Conservation (phyloP, 2,113 vertebrate genomes). For the Phaetusa simplex region DNA sequence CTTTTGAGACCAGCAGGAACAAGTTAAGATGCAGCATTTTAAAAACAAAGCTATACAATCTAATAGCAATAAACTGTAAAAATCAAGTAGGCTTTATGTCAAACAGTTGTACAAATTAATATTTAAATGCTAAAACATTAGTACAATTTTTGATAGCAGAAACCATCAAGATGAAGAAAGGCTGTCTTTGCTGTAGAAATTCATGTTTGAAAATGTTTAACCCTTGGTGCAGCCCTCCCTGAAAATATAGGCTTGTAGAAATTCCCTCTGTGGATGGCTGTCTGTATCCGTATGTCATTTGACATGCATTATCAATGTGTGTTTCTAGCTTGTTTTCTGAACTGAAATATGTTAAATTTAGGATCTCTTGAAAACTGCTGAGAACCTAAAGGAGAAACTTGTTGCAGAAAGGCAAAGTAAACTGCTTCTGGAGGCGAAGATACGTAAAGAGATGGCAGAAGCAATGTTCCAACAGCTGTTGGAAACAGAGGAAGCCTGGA, state of each 20-base stretch:
- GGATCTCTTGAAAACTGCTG: constrained; percentile 78
- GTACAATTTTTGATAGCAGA: background rate
- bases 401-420: constrained; percentile 80
- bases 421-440: constrained; percentile 84
- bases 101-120: background rate
- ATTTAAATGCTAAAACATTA: background rate
- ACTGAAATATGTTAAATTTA: constrained; percentile 19
- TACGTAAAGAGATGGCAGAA: constrained; percentile 90
- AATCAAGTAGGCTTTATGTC: background rate
- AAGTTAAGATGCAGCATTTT: background rate
- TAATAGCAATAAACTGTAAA: background rate
- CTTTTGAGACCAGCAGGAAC: background rate
- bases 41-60: background rate
- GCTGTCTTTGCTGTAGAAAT: background rate
- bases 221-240: background rate
- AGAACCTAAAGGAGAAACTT: constrained; percentile 77
- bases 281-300: background rate
- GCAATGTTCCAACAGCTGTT: constrained; percentile 85
- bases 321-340: background rate
- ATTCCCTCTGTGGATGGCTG: background rate
- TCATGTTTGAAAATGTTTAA: background rate
- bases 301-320: background rate
- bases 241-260: background rate
- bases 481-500: constrained; percentile 83
- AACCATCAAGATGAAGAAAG: background rate